These are phyloP conservation scores for Lymantria monacha DNA, from an alignment of 2,888 invertebrate species.

Conservation along the genomic window DNA sequence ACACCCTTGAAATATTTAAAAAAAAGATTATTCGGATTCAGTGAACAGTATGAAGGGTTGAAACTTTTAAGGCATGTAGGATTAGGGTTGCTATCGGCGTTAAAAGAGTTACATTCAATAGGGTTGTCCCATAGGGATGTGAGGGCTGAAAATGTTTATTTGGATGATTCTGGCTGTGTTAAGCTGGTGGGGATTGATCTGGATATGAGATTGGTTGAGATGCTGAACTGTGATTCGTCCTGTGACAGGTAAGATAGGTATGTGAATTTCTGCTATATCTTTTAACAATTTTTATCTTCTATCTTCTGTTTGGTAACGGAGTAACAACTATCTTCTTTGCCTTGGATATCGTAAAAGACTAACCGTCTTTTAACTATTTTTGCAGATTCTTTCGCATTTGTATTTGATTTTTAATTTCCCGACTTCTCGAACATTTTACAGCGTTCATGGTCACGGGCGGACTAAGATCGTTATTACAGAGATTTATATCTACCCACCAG, in stretches of 20 bases:
- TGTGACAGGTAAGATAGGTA: slow-evolving; percentile 62
- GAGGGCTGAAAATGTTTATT: slow-evolving; percentile 87
- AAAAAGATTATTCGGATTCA: slow-evolving; percentile 42
- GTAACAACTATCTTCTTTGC: too few species aligned
- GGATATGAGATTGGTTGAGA: slow-evolving; percentile 85
- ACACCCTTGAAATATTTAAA: slow-evolving; percentile 55
- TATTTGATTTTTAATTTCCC: too few species aligned
- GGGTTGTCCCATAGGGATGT: slow-evolving; percentile 92
- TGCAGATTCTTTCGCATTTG: too few species aligned
- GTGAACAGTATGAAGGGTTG: slow-evolving; percentile 56
- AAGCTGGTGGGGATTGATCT: slow-evolving; percentile 87
- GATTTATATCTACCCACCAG: too few species aligned
- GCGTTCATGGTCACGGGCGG: too few species aligned
- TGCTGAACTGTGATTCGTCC: slow-evolving; percentile 62
- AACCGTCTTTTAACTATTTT: too few species aligned
- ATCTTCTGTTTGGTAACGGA: too few species aligned
- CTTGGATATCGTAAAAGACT: too few species aligned
- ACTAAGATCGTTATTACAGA: too few species aligned
- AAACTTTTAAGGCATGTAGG: slow-evolving; percentile 85
- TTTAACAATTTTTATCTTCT: too few species aligned
- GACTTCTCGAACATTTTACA: too few species aligned
- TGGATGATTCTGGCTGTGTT: slow-evolving; percentile 84
- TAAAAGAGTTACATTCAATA: slow-evolving; percentile 90
- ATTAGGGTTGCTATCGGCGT: slow-evolving; percentile 87
- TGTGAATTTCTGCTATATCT: slow-evolving; percentile 2